phyloP scores from a whole-genome alignment of 2,113 vertebrate species.

The Pachyramphus minor region DNA sequence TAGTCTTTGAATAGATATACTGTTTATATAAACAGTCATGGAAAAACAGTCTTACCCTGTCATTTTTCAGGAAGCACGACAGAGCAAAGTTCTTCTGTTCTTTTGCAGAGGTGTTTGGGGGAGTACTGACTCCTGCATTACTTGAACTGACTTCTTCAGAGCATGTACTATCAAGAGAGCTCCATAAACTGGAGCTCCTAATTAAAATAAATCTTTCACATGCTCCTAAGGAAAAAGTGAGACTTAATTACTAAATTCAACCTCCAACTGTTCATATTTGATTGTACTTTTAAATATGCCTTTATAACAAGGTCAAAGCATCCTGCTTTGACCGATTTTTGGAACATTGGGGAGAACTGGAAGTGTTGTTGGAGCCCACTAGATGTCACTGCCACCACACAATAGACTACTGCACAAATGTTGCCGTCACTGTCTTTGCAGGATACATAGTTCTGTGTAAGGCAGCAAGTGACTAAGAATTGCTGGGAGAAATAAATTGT shows the following conservation, averaged over 20 bases:
- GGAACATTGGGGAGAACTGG: background rate
- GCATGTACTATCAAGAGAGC: background rate
- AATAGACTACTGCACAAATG: background rate
- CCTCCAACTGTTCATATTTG: background rate
- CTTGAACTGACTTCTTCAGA: background rate
- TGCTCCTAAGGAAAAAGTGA: background rate
- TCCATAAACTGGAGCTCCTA: background rate
- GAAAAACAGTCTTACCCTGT: background rate
- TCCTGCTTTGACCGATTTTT: background rate
- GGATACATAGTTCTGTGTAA: background rate
- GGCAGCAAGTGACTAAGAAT: background rate
- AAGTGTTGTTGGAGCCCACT: background rate
- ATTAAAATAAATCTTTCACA: background rate
- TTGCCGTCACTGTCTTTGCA: background rate
- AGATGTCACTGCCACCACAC: constrained; percentile 42
- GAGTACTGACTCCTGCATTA: background rate
- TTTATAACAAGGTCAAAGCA: background rate
- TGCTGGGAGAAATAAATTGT: background rate
- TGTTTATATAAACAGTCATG: background rate
- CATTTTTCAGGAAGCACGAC: background rate
- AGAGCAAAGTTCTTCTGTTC: background rate
- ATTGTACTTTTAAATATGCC: background rate
- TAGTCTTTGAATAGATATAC: background rate
- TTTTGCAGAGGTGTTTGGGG: background rate
- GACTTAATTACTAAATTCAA: background rate